Base-by-base conservation (phyloP, 2,797 vertebrate species). In the Rhodeus uyekii region DNA sequence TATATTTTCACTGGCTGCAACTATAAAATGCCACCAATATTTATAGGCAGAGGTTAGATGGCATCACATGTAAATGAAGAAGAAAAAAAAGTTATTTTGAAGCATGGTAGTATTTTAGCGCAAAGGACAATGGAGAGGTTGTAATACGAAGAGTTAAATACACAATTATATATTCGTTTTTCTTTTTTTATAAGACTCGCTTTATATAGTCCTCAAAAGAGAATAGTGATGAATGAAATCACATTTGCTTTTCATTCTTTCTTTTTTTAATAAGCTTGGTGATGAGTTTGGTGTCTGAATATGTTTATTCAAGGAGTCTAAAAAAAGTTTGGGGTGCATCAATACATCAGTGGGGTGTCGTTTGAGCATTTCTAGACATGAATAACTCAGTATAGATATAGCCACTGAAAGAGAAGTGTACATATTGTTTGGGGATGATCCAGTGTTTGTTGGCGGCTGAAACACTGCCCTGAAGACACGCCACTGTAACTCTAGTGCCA, bases 101-200 rank as follows among this genome's bases (percentile, higher is more conserved):
- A 92, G 92, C 92, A 94, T 92, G 90, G 84, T 88, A 79, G 85
- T 87, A 71, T 78, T 82, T 87, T 90, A 91, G 85, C 78, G 88
- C 72, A 88, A 90, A 81, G 85, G 83, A 88, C 85, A 87, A 86
- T 84, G 76, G 73, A 81, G 85, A 81, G 78, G 87, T 72, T 78
- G 58, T 63, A 64, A 65, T 85, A 78, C 83, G 76, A 76, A 83
- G 86, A 82, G 80, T 50, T 74, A 69, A 82, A 84, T 42, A 34
- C 82, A 58, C 80, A 83, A 86, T 53, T 53, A 79, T 83, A 78
- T 79, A 75, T 77, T 60, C 34, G 1, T 81, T 83, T 83, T 82
- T 76, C 46, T 16, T 44, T 84, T 77, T 58, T 14, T 38, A 81
- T 72, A 71, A 81, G 63, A 48, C 72, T 27, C 55, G 38, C 74